Evolutionary conservation across 2,888 invertebrate genomes (phyloP).

Genomic region (Pecten maximus): DNA sequence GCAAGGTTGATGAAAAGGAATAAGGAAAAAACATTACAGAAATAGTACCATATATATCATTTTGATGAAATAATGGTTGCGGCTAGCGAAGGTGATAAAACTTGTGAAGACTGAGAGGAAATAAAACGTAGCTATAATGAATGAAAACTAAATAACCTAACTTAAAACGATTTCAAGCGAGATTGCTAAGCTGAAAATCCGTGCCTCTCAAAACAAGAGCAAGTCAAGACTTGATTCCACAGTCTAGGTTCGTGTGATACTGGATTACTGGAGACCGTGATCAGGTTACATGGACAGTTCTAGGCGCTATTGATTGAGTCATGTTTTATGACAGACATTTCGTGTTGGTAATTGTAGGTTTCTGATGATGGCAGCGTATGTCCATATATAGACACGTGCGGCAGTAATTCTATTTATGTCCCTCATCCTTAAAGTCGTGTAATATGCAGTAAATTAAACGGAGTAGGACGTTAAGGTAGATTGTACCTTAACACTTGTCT

Average conservation of each 20-base stretch:
- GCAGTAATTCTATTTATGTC: neutral
- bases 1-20: too few relatives aligned
- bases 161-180: too few relatives aligned
- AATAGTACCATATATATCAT: too few relatives aligned
- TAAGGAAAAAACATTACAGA: too few relatives aligned
- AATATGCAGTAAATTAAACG: neutral
- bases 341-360: slow-evolving; percentile 69
- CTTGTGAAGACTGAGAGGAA: too few relatives aligned
- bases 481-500: too few relatives aligned
- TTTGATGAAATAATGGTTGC: too few relatives aligned
- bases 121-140: too few relatives aligned
- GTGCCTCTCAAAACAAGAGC: neutral
- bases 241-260: neutral
- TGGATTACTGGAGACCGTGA: neutral
- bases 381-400: neutral
- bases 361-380: neutral
- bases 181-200: neutral
- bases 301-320: neutral
- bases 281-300: neutral
- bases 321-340: slow-evolving; percentile 2
- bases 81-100: too few relatives aligned
- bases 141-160: too few relatives aligned
- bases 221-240: neutral
- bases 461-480: neutral
- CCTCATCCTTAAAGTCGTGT: neutral